Evolutionary conservation across 2,113 vertebrate species (phyloP), one percentile per base, ranked within the genome.

Genomic region (Caranx ignobilis): DNA sequence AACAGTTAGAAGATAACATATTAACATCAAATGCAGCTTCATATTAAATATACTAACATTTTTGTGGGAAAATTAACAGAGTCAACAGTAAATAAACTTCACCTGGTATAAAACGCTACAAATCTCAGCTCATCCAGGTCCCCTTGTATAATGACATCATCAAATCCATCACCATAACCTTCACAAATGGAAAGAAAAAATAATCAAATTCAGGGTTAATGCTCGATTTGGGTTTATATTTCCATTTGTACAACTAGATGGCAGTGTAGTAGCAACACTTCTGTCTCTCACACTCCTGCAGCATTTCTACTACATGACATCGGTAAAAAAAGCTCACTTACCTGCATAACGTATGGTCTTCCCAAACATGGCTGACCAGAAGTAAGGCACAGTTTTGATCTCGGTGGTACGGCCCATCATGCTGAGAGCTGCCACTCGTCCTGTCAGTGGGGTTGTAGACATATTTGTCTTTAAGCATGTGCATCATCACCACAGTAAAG

Each of bases 91-190:
- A 31, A 34, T 62, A 16, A 61, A 64, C 54, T 71, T 71, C 93
- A 98, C 98, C 97, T 98, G 80, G 98, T 99, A 83, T 99, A 99
- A 94, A 99, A 99, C 32, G 98, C 98, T 86, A 98, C 98, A 89
- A 99, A 99, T 94, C 97, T 97, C 82, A 98, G 94, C 76, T 99
- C 97, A 55, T 99, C 98, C 88, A 99, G 89, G 87, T 98, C 98
- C 61, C 98, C 98, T 91, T 99, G 98, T 94, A 99, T 98, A 81
- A 99, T 95, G 86, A 99, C 98, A 35, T 99, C 97, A 89, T 99
- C 98, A 2, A 98, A 99, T 63, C 98, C 98, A 63, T 99, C 98
- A 80, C 98, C 97, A 0, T 98, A 96, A 88, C 98, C 98, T 99
- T 92, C 77, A 90, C 15, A 77, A 78, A 83, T 0, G 79, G 35